These are phyloP conservation scores for Drosophila busckii DNA, from an alignment of 1,140 invertebrate species.

Conservation along the genomic window DNA sequence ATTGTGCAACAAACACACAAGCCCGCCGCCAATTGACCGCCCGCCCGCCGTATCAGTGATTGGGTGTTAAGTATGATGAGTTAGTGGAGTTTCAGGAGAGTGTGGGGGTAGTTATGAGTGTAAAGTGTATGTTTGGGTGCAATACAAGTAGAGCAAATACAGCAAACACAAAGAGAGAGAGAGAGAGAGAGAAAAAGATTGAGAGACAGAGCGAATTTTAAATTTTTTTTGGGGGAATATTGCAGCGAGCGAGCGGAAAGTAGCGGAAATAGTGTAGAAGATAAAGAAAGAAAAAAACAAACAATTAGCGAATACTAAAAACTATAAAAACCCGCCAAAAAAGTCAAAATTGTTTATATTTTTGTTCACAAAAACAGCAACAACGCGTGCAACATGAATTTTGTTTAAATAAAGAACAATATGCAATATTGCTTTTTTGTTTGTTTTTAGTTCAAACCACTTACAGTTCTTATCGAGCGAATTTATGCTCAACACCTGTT, in stretches of 20 bases:
- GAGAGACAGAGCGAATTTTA: conserved; percentile 30
- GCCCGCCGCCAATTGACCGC: conserved; percentile 37
- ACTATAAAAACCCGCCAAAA: conserved; percentile 42
- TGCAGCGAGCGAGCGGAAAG: conserved; percentile 58
- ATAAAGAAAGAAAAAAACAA: conserved; percentile 50
- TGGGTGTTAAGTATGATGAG: conserved; percentile 2
- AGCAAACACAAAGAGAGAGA: conserved; percentile 34
- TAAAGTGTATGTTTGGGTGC: conserved; percentile 27
- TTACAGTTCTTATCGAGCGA: conserved; percentile 78
- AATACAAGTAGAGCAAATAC: conserved; percentile 44
- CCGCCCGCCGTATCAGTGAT: conserved; percentile 14
- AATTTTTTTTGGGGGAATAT: conserved; percentile 5
- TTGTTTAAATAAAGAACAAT: conserved; percentile 11
- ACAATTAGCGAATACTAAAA: conserved; percentile 52
- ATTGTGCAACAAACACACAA: conserved; percentile 34
- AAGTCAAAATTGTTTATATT: conserved; percentile 42
- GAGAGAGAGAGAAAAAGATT: conserved; percentile 5
- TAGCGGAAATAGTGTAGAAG: conserved; percentile 23
- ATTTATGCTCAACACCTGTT: conserved; percentile 76
- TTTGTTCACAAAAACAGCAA: conserved; percentile 60
- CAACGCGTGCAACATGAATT: conserved; percentile 60
- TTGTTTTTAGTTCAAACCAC: conserved; percentile 31
- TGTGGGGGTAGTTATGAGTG: conserved; percentile 13
- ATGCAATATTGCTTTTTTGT: conserved; percentile 4
- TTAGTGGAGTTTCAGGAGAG: neutral